These are phyloP conservation scores for Lepus americanus DNA, from an alignment of 2,113 vertebrate species.

Conservation along the genomic window DNA sequence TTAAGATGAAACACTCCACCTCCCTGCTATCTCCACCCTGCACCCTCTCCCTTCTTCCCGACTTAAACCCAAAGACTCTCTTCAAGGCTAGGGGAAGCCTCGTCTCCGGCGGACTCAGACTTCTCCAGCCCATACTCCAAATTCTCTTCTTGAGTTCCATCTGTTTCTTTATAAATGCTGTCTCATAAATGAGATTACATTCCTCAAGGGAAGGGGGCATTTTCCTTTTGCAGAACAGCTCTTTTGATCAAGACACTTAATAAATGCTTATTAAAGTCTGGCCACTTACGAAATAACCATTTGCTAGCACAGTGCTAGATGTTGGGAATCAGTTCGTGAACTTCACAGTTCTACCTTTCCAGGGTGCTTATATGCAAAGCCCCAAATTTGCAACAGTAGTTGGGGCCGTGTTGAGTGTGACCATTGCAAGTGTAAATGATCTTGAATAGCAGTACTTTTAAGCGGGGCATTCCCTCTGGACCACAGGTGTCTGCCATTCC, in stretches of 20 bases:
- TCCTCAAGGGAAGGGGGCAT: not conserved
- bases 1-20: not conserved
- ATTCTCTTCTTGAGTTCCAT: not conserved
- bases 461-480: not conserved
- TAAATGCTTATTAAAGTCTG: not conserved
- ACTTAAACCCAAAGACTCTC: not conserved
- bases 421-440: too few relatives aligned
- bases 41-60: not conserved
- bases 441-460: not conserved
- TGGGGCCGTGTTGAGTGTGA: not conserved
- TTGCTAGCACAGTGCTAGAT: not conserved
- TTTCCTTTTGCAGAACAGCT: conserved; percentile 32
- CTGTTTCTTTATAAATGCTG: not conserved
- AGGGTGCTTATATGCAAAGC: not conserved
- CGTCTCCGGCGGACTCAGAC: not conserved
- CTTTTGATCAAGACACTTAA: not conserved
- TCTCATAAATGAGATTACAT: not conserved
- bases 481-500: not conserved
- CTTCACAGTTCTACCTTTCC: not conserved
- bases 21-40: not conserved
- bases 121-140: not conserved
- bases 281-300: not conserved
- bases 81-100: not conserved
- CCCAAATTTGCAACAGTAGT: not conserved
- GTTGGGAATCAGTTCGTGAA: not conserved